Percentiles rank a stretch among this genome's conserved stretches.
These are phyloP conservation scores for Tridacna crocea DNA, from an alignment of 2,888 invertebrate species.

Conservation along the genomic window DNA sequence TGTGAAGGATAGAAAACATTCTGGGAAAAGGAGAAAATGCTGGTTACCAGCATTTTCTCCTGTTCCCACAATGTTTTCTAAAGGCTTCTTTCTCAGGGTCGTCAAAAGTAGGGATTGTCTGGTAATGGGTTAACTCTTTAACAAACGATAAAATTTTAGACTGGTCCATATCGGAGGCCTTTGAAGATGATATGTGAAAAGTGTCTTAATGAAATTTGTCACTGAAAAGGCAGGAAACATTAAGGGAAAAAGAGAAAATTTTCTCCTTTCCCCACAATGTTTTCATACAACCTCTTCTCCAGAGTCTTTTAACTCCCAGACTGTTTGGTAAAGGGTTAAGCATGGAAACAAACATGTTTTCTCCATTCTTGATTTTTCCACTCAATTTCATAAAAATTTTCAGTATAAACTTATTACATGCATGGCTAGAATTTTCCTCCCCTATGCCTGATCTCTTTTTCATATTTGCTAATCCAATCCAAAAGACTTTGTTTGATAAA, in stretches of 20 bases:
- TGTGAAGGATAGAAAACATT: conserved; percentile 1
- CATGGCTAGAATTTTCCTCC: neutral
- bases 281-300: neutral
- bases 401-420: conserved; percentile 34
- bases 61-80: neutral
- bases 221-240: too few relatives aligned
- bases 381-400: conserved; percentile 28
- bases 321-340: neutral
- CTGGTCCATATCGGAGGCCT: too few relatives aligned
- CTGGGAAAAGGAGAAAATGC: conserved; percentile 5
- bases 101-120: too few relatives aligned
- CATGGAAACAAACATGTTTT: conserved; percentile 3
- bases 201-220: too few relatives aligned
- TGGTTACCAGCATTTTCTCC: neutral
- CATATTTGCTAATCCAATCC: neutral
- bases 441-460: neutral
- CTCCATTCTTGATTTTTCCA: conserved; percentile 3
- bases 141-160: too few relatives aligned
- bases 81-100: neutral
- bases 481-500: neutral
- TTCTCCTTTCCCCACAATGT: too few relatives aligned
- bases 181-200: too few relatives aligned
- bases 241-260: too few relatives aligned
- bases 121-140: too few relatives aligned
- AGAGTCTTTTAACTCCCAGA: neutral